Conservation (phyloP, 2,797 vertebrate genomes). For the Calcarius lapponicus region DNA sequence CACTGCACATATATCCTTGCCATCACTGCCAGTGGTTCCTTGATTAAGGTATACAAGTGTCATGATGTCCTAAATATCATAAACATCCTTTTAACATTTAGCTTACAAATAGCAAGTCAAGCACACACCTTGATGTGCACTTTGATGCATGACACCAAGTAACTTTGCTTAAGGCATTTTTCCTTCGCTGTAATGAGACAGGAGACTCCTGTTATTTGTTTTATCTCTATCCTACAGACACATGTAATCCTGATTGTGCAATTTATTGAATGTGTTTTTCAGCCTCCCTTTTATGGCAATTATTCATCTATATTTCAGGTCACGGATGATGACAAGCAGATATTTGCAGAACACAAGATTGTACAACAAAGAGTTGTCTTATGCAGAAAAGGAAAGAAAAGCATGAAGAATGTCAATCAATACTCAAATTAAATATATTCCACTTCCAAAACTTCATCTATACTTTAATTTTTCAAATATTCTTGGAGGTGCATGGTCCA, state of each 20-base stretch:
- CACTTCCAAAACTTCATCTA: background rate
- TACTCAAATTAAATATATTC: background rate
- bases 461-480: background rate
- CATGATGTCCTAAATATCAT: background rate
- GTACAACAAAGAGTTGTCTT: background rate
- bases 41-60: background rate
- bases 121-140: background rate
- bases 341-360: background rate
- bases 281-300: background rate
- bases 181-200: background rate
- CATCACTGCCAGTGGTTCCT: background rate
- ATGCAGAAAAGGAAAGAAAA: background rate
- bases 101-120: background rate
- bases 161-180: background rate
- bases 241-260: background rate
- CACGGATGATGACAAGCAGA: background rate
- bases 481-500: background rate
- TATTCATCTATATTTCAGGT: background rate
- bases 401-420: background rate
- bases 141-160: background rate
- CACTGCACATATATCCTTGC: background rate
- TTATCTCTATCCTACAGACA: background rate
- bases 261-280: background rate
- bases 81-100: background rate
- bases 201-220: background rate